These are phyloP conservation scores for Glomeris marginata DNA, from an alignment of 2,888 invertebrate genomes.

Conservation along the genomic window DNA sequence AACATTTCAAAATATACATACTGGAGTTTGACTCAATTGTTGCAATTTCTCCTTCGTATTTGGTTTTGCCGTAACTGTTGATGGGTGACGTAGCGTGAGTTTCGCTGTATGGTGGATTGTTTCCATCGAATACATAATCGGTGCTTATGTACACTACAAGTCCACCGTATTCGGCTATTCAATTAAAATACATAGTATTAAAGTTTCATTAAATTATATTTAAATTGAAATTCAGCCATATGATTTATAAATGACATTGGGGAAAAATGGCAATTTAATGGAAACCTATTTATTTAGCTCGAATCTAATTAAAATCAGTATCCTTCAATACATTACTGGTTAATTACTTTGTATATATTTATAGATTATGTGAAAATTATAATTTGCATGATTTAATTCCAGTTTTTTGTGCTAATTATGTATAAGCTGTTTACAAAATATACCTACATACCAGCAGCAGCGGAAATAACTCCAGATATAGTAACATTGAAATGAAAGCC, in stretches of 20 bases:
- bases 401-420: no score
- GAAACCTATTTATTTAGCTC: no score
- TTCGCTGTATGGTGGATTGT: constrained; percentile 32
- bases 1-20: constrained; percentile 18
- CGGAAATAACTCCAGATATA: constrained; percentile 27
- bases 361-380: no score
- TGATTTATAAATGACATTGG: no score
- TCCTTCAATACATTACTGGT: no score
- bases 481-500: constrained; percentile 31
- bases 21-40: constrained; percentile 25
- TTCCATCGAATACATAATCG: constrained; percentile 41
- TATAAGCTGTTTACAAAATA: no score
- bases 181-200: not conserved
- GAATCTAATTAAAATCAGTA: no score
- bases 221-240: constrained; percentile 21
- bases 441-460: constrained; percentile 23
- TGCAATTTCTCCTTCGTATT: constrained; percentile 34
- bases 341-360: no score
- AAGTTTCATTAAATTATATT: not conserved
- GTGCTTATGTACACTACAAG: constrained; percentile 37
- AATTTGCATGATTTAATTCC: no score
- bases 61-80: constrained; percentile 37
- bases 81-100: constrained; percentile 32
- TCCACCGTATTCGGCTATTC: constrained; percentile 23
- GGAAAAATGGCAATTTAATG: no score